Evolutionary conservation across 2,888 invertebrate genomes (phyloP).

Genomic region (Cephus pygmeus): DNA sequence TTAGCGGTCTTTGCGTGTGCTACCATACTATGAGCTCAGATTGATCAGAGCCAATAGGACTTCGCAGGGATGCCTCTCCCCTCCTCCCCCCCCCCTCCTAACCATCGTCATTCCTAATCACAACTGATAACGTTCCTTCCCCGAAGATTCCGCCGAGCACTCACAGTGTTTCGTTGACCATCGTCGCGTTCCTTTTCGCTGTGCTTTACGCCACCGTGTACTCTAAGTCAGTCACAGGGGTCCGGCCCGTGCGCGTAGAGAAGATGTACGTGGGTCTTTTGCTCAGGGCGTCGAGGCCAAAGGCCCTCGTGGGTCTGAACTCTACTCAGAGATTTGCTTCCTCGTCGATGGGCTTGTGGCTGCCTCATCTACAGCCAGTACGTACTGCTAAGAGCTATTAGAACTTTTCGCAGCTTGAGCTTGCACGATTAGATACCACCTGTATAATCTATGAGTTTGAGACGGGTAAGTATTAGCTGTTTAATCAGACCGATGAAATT

Average conservation of each 20-base stretch:
- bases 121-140: conserved; percentile 36
- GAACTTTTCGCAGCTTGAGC: background rate
- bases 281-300: conserved; percentile 23
- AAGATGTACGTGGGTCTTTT: conserved; percentile 51
- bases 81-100: conserved; percentile 8
- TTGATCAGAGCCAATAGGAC: conserved; percentile 15
- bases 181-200: conserved; percentile 18
- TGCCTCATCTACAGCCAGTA: conserved; percentile 60
- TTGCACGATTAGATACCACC: background rate
- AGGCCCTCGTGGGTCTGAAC: conserved; percentile 37
- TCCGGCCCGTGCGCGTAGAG: background rate
- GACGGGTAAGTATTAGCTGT: background rate
- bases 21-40: conserved; percentile 13
- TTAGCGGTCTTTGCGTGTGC: conserved; percentile 31
- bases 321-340: conserved; percentile 41
- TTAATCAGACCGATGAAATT: background rate
- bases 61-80: conserved; percentile 14
- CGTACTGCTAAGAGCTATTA: conserved; percentile 30
- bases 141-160: conserved; percentile 23
- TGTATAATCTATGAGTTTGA: background rate
- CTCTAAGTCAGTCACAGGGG: background rate
- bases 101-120: conserved; percentile 13
- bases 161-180: conserved; percentile 42
- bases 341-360: conserved; percentile 57
- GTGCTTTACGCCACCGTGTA: background rate